These are phyloP conservation scores for Heteronetta atricapilla DNA, from an alignment of 2,113 vertebrate species.

Conservation along the genomic window DNA sequence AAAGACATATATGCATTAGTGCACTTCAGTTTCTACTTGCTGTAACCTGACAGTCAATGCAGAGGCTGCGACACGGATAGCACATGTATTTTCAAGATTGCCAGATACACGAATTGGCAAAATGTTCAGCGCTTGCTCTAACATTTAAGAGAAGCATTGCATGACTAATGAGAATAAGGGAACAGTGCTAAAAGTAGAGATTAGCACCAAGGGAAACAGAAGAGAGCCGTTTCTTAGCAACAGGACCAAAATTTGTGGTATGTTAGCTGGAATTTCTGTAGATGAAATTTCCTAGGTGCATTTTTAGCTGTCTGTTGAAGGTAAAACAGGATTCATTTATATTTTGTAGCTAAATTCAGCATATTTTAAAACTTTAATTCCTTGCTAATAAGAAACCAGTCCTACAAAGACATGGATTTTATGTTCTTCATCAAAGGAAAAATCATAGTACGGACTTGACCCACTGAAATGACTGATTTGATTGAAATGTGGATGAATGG, in stretches of 20 bases:
- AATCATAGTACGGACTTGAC: background rate
- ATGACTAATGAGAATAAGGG: slow-evolving; percentile 42
- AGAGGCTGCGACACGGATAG: background rate
- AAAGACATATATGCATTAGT: background rate
- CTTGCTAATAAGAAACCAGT: background rate
- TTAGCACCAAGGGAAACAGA: slow-evolving; percentile 42
- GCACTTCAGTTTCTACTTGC: background rate
- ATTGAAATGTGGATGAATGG: background rate
- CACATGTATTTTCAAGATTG: background rate
- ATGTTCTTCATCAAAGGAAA: background rate
- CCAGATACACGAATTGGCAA: background rate
- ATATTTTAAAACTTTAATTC: background rate
- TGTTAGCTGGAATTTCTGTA: slow-evolving; percentile 13
- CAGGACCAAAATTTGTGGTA: background rate
- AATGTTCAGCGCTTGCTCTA: slow-evolving; percentile 22
- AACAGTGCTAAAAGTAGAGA: slow-evolving; percentile 55
- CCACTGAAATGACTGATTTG: background rate
- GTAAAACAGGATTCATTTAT: background rate
- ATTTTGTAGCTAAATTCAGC: background rate
- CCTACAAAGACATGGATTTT: background rate
- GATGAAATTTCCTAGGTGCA: background rate
- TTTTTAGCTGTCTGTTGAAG: background rate
- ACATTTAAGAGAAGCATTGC: slow-evolving; percentile 39
- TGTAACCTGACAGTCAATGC: background rate
- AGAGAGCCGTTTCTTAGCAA: slow-evolving; percentile 36